Base-by-base conservation (phyloP, 2,797 vertebrate genomes). In the Eulemur rubriventer region DNA sequence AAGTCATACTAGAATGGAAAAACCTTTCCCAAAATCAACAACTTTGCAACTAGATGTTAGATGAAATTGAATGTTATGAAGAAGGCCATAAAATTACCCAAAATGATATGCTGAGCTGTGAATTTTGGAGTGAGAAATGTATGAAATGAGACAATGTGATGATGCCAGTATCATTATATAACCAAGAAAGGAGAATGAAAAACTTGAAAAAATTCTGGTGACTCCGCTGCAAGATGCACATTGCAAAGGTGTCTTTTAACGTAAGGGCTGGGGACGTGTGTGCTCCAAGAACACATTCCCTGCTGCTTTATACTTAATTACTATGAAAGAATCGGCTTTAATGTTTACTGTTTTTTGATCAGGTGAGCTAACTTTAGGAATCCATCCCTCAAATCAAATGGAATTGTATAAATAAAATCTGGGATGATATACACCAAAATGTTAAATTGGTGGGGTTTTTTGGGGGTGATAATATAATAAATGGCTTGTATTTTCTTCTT, bases 351-450 rank as follows among this genome's bases (percentile, higher is more conserved):
- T 8, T 46, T 63, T 78, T 41, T 41, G 46, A 55, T 82, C 30
- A 85, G 38, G 9, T 75, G n/a, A 83, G 13, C 50, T 35, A 63
- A n/a, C 86, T 67, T 95, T 70, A 83, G 24, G 10, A 96, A 59
- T 38, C 41, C n/a, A 57, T 46, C 26, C 35, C 2, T 79, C 69
- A 48, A 85, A 89, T 63, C 5, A 92, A 96, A 69, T 70, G 43
- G n/a, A 87, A 69, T 33, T 46, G 41, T 33, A 22, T 16, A 52
- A 22, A 63, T 46, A 69, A 70, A 78, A 70, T 84, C 26, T 65
- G 61, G 61, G 7, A 61, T 22, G 28, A 46, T 20, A 43, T 4
- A 48, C 26, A 52, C 4, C 50, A 65, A 76, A 95, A 67, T 55
- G n/a, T n/a, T 78, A 67, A 43, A 90, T 26, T 55, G 24, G 17